Evolutionary conservation across 2,888 invertebrate species (phyloP).

Genomic region (Idaea dimidiata): DNA sequence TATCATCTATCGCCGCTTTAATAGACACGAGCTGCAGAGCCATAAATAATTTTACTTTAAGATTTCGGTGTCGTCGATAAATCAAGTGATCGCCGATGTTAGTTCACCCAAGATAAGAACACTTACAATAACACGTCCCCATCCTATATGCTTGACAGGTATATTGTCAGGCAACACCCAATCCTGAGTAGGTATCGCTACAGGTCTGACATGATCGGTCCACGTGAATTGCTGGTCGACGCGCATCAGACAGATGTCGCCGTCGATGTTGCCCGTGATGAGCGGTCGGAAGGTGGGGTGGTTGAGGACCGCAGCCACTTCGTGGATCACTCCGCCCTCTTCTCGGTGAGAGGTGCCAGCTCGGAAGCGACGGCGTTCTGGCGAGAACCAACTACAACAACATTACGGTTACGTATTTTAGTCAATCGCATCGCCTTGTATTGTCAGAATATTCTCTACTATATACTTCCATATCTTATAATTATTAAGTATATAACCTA

Average conservation of each 20-base stretch:
- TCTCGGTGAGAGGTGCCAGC: constrained; percentile 51
- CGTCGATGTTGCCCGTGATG: constrained; percentile 20
- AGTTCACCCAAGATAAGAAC: neutral
- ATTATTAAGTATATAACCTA: neutral
- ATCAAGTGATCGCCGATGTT: neutral
- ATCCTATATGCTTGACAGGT: constrained; percentile 29
- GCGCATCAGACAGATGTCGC: constrained; percentile 47
- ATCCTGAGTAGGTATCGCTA: constrained; percentile 20
- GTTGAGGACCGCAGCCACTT: constrained; percentile 26
- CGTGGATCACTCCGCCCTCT: constrained; percentile 40
- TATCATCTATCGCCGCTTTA: too few relatives aligned
- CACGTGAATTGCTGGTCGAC: constrained; percentile 24
- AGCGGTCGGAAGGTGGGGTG: constrained; percentile 33
- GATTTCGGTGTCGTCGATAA: neutral
- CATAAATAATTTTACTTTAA: neutral
- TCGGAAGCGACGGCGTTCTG: constrained; percentile 43
- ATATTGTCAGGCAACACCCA: constrained; percentile 17
- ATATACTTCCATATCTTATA: neutral
- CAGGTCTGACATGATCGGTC: constrained; percentile 10
- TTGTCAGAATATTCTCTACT: neutral
- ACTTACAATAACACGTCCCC: constrained; percentile 23
- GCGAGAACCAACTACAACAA: constrained; percentile 16
- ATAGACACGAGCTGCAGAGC: too few relatives aligned
- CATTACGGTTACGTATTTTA: neutral
- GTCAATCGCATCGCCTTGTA: neutral